Conservation (phyloP, 2,797 vertebrate species). For the Sparus aurata region DNA sequence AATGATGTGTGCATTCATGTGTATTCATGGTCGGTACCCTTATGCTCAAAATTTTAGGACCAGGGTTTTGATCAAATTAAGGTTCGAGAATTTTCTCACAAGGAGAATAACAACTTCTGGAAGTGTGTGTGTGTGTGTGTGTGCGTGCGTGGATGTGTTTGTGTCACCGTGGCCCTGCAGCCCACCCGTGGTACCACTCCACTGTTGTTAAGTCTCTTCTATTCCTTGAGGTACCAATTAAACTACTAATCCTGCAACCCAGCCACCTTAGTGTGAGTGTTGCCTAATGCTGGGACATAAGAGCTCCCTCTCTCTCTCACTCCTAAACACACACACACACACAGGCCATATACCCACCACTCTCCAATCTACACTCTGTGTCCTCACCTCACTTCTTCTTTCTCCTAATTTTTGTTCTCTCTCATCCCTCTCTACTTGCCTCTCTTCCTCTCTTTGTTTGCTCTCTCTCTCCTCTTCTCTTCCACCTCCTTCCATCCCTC, state of each 20-base stretch:
- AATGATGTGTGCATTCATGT: no score
- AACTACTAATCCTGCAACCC: conserved; percentile 79
- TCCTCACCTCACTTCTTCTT: conserved; percentile 43
- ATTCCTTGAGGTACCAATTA: conserved; percentile 87
- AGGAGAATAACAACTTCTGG: conserved; percentile 36
- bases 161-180: conserved; percentile 69
- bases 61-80: conserved; percentile 7
- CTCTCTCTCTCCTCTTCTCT: conserved; percentile 16
- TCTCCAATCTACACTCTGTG: conserved; percentile 26
- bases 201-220: conserved; percentile 73
- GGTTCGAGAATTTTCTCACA: conserved; percentile 31
- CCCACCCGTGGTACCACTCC: conserved; percentile 62
- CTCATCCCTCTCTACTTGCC: neutral
- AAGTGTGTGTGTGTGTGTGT: conserved; percentile 36
- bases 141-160: conserved; percentile 43
- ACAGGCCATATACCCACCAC: conserved; percentile 24
- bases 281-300: conserved; percentile 56
- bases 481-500: neutral
- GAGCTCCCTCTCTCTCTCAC: conserved; percentile 24
- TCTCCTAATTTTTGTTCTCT: neutral
- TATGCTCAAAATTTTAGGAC: neutral
- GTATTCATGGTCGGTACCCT: neutral
- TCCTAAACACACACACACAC: conserved; percentile 30
- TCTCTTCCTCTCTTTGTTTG: neutral
- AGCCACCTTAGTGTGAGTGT: conserved; percentile 66